Base-by-base conservation (phyloP, 2,888 invertebrate genomes). In the Cotesia congregata region DNA sequence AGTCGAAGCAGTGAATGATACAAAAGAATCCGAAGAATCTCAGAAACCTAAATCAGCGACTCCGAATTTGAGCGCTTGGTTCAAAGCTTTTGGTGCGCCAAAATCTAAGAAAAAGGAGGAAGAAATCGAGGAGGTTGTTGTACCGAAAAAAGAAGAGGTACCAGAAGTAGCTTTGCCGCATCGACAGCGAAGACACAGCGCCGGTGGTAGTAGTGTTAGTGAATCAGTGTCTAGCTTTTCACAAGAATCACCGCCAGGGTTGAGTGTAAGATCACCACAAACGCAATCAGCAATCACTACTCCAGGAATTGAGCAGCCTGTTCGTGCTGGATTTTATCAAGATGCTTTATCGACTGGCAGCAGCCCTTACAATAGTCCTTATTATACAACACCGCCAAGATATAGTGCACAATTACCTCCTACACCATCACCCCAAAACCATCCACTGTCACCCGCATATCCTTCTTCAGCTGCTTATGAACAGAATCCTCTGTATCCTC, bases 21-120 rank as follows among this genome's bases (percentile, higher is more conserved):
- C 70, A 69, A 76, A 76, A 61, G 65, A 74, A 41, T 30, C 50
- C 61, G 88, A 89, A 79, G 89, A 90, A 82, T 78, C 88, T 79
- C 92, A 92, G 79, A 92, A 93, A 83, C 92, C 93, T 79, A 94
- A 94, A 87, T 84, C 88, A 1, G 94, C 94, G 17, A 95, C 95
- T 59, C 96, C 97, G 0, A 96, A 97, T 90, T 91, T 96, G 75
- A 96, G 96, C 86, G 97, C 96, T 40, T 97, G 97, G 97, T 95
- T 97, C 80, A 96, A 96, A 90, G 97, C 97, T 0, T 97, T 97
- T 87, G 96, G 97, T 7, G 95, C 95, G 0, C 96, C 97, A 0
- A 96, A 96, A 90, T 91, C 92, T 68, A 95, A 94, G 86, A 95
- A 94, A 87, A 86, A 90, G 0, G 93, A 93, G 12, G 90, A 86